Evolutionary conservation across 1,140 invertebrate species (phyloP), one percentile per base, ranked within the genome.

Genomic region (Pteromalus puparum): DNA sequence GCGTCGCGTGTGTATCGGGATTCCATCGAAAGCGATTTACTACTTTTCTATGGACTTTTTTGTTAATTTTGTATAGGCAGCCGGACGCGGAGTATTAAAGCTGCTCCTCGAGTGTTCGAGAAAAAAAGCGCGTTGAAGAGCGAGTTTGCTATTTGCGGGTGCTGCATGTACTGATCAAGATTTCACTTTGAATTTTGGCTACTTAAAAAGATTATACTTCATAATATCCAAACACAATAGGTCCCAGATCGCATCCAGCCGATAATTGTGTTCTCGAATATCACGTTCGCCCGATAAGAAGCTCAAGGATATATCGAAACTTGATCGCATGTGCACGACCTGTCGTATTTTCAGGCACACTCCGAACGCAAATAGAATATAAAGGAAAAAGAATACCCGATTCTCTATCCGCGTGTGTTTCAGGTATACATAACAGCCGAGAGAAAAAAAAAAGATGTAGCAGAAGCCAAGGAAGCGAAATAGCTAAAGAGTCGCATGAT

Each of bases 11-110:
- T 79, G 38, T 65, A 74, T 53, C 46, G 76, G 28, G 26, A 84
- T 84, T 78, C 76, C 76, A 79, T 84, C 26, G 67, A 42, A 79
- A 73, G 75, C 68, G 68, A 84, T 84, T 81, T 81, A 72, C 67
- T 28, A 34, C 28, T 84, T 79, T 61, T 61, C 53, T n/a, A n/a
- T 61, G 18, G 53, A 61, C 53, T 61, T 61, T 61, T 61, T 61
- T 21, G 15, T 53, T 61, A 61, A 61, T 61, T 61, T 61, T n/a
- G 5, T n/a, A 61, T n/a, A 48, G 61, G 38, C 38, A 1, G 38
- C 9, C 38, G 38, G 38, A 42, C 9, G 10, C 38, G 1, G 38
- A 42, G 38, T 9, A 42, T 42, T 10, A 10, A 42, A 12, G 38
- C 10, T 0, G 38, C 38, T 42, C 38, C 7, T 10, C 38, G 38